Evolutionary conservation across 2,888 invertebrate genomes (phyloP).

Genomic region (Oscheius sp.): DNA sequence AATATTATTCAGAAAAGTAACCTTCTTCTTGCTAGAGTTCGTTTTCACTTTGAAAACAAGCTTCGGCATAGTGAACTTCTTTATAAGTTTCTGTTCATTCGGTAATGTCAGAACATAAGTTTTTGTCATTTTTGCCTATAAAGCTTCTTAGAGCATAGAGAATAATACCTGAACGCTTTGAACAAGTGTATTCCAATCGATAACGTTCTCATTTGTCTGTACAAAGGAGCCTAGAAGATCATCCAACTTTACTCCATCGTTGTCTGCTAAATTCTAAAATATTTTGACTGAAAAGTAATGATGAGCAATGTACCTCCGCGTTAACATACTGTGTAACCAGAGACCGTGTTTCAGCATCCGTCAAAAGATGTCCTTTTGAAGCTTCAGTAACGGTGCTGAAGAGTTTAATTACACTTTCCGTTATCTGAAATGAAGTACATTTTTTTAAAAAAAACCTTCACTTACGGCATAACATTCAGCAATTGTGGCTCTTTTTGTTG

Average conservation of each 20-base stretch:
- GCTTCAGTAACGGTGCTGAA: constrained; percentile 30
- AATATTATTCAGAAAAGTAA: constrained; percentile 87
- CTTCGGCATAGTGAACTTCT: constrained; percentile 43
- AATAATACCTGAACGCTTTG: constrained; percentile 46
- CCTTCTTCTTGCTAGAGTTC: constrained; percentile 74
- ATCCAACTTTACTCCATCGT: constrained; percentile 45
- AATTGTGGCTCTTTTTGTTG: constrained; percentile 34
- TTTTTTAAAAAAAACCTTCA: background rate
- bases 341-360: constrained; percentile 38
- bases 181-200: constrained; percentile 48
- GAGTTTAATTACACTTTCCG: constrained; percentile 50
- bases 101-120: constrained; percentile 50
- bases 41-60: constrained; percentile 60
- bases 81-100: constrained; percentile 54
- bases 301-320: constrained; percentile 36
- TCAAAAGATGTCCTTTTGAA: constrained; percentile 58
- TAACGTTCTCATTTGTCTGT: constrained; percentile 29
- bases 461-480: constrained; percentile 37
- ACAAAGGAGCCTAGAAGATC: constrained; percentile 35
- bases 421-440: constrained; percentile 39
- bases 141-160: too few species aligned
- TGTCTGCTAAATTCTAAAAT: constrained; percentile 46
- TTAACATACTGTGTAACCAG: constrained; percentile 53
- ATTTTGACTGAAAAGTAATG: too few species aligned
- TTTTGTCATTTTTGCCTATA: constrained; percentile 60